Conservation (phyloP, 2,797 vertebrate genomes). For the Garrulus glandarius region DNA sequence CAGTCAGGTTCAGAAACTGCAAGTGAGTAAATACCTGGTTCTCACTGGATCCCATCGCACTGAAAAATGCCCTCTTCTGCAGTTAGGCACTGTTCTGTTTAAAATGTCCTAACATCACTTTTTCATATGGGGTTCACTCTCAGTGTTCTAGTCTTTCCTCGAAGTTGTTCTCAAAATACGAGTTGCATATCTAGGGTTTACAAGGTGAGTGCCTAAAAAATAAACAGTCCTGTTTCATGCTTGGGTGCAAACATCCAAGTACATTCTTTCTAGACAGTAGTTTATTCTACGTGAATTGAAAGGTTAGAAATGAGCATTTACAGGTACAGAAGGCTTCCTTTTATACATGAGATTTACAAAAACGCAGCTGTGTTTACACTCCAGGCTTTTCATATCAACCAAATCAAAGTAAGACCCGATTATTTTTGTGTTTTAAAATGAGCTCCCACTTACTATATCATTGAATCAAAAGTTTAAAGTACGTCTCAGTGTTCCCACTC, state of each 20-base stretch:
- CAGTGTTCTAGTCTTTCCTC: not conserved
- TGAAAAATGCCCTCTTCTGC: not conserved
- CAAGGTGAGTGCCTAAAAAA: not conserved
- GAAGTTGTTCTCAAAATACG: not conserved
- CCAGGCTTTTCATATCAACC: not conserved
- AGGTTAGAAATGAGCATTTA: not conserved
- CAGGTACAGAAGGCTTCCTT: constrained; percentile 1
- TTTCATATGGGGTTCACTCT: not conserved
- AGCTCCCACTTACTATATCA: not conserved
- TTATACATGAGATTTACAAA: not conserved
- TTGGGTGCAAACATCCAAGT: not conserved
- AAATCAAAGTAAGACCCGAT: constrained; percentile 22
- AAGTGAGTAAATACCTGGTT: not conserved
- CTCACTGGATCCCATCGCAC: not conserved
- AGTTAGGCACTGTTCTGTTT: not conserved
- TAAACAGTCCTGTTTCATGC: not conserved
- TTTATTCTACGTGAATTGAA: not conserved
- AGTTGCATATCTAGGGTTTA: not conserved
- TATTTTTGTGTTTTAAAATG: constrained; percentile 16
- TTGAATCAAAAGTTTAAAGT: constrained; percentile 34
- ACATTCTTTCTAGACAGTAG: not conserved
- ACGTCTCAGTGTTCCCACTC: not conserved
- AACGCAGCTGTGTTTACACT: not conserved
- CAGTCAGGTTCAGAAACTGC: not conserved
- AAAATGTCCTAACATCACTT: not conserved